Evolutionary conservation across 1,140 invertebrate genomes (phyloP), one percentile per base, ranked within the genome.

Genomic region (Listronotus bonariensis): DNA sequence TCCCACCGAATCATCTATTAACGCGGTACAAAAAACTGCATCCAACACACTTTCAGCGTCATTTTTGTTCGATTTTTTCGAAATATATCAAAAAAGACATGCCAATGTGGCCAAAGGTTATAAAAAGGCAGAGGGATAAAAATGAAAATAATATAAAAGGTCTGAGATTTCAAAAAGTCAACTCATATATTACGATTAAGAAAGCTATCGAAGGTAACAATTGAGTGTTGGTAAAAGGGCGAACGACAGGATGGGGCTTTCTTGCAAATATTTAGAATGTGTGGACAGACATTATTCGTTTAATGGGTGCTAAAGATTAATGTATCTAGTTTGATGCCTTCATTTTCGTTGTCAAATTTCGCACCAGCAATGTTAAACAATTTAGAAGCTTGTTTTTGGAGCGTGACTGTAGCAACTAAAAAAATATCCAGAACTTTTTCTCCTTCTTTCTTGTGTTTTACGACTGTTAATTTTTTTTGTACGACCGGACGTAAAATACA

Each of bases 221-320:
- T 62, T 45, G 51, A 48, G 31, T 8, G 57, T 56, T n/a, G 56
- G 49, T 48, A 46, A 46, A 61, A 45, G 20, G 43, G 41, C 46
- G 59, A 57, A 53, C 52, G 57, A 52, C 57, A 48, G 57, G 65
- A 48, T 57, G 49, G n/a, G 48, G 54, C 58, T 56, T 51, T 62
- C 57, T 36, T 62, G 59, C 58, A 67, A 67, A 67, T 67, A 67
- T 67, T 67, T 67, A 53, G 53, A 40, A 67, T 57, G 65, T 67
- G 65, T 67, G 65, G 65, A 67, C 65, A 67, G 65, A 52, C 43
- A 67, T 67, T 67, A 38, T 62, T 57, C 54, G 48, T 45, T 61
- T 62, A 61, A 61, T 61, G 56, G 59, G 32, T 57, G 43, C 40
- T 38, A 20, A 63, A 57, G 65, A 67, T 67, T 67, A 67, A 67